Base-by-base conservation (phyloP, 2,888 invertebrate genomes). In the Dione vanillae region DNA sequence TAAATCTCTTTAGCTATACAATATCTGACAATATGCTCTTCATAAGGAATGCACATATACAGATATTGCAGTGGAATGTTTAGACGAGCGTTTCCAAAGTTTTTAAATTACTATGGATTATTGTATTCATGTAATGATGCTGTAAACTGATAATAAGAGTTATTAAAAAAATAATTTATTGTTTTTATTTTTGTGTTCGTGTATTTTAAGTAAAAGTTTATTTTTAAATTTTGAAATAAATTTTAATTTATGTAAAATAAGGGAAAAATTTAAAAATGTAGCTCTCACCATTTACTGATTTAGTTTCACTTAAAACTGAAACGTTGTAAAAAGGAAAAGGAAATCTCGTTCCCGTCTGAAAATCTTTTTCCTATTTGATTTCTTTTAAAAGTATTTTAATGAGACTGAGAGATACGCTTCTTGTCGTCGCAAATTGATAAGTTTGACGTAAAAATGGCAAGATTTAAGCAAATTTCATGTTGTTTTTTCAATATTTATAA, bases 341-440 rank as follows among this genome's bases (percentile, higher is more conserved):
- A 37, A 40, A 20, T 51, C 64, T 51, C 64, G 14, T 45, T 64
- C 19, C 16, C 47, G 47, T 49, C 16, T 49, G 14, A 64, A 64
- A 20, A 64, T 64, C 64, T 64, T 64, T 61, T 61, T 49, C 16
- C 12, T 14, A 16, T 64, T 64, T 64, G 64, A 64, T 64, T 51
- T 19, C 49, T 51, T 64, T 64, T 49, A 40, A 51, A 64, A 49
- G 51, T 64, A 64, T 64, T 64, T 51, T 49, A 51, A 64, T 64
- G 64, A 64, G 49, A 19, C 49, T 37, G 64, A 51, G 35, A 64
- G 35, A 49, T 45, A 61, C 45, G 61, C 43, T 45, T 61, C 45
- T 61, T 45, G 61, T 61, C 27, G 27, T 61, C 45, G 61, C 27
- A 61, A 61, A 61, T 61, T 61, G 61, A 61, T 61, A 20, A 61